These are phyloP conservation scores for Cerastis rubricosa DNA, from an alignment of 2,888 invertebrate species.

Conservation along the genomic window DNA sequence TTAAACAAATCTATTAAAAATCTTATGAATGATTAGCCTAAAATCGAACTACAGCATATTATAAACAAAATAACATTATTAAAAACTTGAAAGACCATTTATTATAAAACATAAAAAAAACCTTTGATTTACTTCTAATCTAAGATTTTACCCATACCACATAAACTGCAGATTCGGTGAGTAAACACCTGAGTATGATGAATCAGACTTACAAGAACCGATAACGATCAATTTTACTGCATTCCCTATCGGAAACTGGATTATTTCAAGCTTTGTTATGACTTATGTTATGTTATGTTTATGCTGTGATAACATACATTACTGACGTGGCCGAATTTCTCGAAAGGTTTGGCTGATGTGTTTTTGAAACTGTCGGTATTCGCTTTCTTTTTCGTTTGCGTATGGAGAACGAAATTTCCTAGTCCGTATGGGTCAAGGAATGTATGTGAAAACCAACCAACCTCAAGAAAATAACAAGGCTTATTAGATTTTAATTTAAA, in stretches of 20 bases:
- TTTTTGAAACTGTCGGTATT: neutral
- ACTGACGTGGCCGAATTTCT: constrained; percentile 17
- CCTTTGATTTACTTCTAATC: constrained; percentile 23
- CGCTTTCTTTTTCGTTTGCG: neutral
- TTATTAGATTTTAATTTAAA: neutral
- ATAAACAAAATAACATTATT: neutral
- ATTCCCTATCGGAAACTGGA: constrained; percentile 64
- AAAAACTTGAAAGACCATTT: neutral
- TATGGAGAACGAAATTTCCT: neutral
- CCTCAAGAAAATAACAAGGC: neutral
- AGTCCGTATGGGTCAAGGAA: neutral
- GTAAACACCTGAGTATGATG: constrained; percentile 64
- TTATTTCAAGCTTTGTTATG: constrained; percentile 55
- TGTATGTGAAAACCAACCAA: too few relatives aligned
- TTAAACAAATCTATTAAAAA: fast-evolving
- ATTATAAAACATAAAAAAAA: too few relatives aligned
- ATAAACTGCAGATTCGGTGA: constrained; percentile 58
- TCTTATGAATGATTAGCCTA: neutral
- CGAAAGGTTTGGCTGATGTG: neutral
- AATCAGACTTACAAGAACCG: constrained; percentile 71
- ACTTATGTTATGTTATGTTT: constrained; percentile 55
- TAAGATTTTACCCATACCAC: constrained; percentile 49
- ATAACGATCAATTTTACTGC: constrained; percentile 74
- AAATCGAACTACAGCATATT: neutral
- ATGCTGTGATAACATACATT: constrained; percentile 39